A percentile compares a stretch with the other conserved stretches of the same genome.
Conservation (phyloP, 1,140 invertebrate genomes). For the Pogonognathellus flavescens region DNA sequence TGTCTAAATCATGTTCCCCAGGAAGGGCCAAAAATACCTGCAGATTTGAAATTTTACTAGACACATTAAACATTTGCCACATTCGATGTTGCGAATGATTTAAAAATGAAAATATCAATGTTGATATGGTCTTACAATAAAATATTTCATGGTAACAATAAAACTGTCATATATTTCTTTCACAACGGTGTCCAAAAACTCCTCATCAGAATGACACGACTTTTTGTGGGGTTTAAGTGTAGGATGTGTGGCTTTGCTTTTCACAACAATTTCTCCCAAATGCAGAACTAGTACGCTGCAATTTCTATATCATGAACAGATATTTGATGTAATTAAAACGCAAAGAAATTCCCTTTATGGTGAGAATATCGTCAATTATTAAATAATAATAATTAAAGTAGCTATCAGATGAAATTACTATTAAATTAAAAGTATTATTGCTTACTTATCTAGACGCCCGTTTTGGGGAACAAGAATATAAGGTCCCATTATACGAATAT, state of each 20-base stretch:
- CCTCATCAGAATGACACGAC: not conserved
- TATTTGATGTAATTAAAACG: not conserved
- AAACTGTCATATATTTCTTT: slow-evolving; percentile 90
- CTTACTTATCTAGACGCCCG: slow-evolving; percentile 82
- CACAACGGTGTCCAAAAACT: slow-evolving; percentile 72
- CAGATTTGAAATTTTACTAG: not conserved
- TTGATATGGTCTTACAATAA: slow-evolving; percentile 78
- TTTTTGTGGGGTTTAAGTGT: slow-evolving; percentile 70
- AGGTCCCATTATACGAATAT: slow-evolving; percentile 88
- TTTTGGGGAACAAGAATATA: slow-evolving; percentile 88
- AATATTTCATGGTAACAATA: slow-evolving; percentile 81
- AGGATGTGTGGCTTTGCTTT: slow-evolving; percentile 68
- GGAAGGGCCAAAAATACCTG: slow-evolving; percentile 76
- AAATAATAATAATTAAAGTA: too few relatives aligned
- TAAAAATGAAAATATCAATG: not conserved
- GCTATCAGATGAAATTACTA: too few relatives aligned
- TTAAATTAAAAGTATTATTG: slow-evolving; percentile 4
- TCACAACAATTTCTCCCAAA: slow-evolving; percentile 75
- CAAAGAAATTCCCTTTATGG: too few relatives aligned
- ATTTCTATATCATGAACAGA: slow-evolving; percentile 68
- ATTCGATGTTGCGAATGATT: not conserved
- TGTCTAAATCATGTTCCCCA: slow-evolving; percentile 82
- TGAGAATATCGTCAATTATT: too few relatives aligned
- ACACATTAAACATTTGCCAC: too few relatives aligned
- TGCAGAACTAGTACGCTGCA: slow-evolving; percentile 82